Evolutionary conservation across 2,888 invertebrate genomes (phyloP).

Genomic region (Aphodius granarius): DNA sequence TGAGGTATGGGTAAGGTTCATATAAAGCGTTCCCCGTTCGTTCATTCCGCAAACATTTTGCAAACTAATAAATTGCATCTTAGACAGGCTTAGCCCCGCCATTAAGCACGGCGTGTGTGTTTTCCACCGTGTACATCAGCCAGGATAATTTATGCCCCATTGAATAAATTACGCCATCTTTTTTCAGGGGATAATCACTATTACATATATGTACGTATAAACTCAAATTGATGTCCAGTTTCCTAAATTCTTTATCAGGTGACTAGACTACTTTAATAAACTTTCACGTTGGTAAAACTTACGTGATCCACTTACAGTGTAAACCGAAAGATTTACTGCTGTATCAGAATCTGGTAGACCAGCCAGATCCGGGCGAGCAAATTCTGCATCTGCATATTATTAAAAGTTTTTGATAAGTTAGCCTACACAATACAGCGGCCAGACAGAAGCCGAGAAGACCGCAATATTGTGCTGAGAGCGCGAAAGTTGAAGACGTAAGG

Average conservation of each 20-base stretch:
- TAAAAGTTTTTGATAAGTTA: not conserved
- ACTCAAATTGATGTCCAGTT: not conserved
- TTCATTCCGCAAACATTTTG: conserved; percentile 6
- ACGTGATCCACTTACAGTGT: not conserved
- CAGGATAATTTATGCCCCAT: conserved; percentile 9
- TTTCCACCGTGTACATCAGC: conserved; percentile 13
- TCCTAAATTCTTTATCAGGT: not conserved
- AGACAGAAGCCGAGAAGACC: not conserved
- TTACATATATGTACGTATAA: too few relatives aligned
- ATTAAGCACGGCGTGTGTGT: conserved; percentile 14
- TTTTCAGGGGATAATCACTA: conserved; percentile 6
- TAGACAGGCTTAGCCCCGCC: conserved; percentile 15
- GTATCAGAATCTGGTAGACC: not conserved
- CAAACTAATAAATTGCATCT: conserved; percentile 19
- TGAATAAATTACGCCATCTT: conserved; percentile 15
- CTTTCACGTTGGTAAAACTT: not conserved
- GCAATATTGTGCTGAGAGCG: not conserved
- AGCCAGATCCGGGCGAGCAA: not conserved
- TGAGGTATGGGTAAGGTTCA: not conserved
- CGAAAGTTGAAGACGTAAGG: not conserved
- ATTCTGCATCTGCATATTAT: not conserved
- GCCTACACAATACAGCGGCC: not conserved
- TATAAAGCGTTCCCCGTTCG: conserved; percentile 3
- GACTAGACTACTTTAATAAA: not conserved
- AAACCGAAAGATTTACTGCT: not conserved